Evolutionary conservation across 2,888 invertebrate species (phyloP).

Genomic region (Hypsopygia costalis): DNA sequence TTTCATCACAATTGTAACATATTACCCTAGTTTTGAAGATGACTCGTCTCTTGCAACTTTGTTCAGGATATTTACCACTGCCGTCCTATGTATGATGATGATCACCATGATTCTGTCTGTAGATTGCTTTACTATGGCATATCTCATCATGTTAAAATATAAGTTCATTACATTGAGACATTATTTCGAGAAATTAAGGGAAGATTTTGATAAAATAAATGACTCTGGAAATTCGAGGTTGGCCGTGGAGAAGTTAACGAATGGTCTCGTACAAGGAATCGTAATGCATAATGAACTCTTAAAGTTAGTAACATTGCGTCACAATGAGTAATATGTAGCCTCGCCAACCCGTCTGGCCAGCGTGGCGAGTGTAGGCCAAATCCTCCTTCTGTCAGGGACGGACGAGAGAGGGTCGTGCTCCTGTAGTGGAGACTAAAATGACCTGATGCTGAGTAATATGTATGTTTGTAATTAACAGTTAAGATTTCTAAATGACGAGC

Average conservation of each 20-base stretch:
- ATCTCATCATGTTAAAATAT: conserved; percentile 61
- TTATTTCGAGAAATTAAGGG: conserved; percentile 51
- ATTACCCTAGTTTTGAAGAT: conserved; percentile 54
- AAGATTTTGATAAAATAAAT: conserved; percentile 38
- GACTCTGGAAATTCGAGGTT: conserved; percentile 24
- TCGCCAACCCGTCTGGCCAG: too few relatives aligned
- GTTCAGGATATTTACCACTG: conserved; percentile 43
- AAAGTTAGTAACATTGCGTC: conserved; percentile 42
- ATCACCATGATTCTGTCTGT: conserved; percentile 56
- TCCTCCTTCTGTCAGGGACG: too few relatives aligned
- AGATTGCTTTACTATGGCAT: conserved; percentile 50
- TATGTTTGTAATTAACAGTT: too few relatives aligned
- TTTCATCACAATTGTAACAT: conserved; percentile 61
- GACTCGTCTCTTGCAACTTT: conserved; percentile 37
- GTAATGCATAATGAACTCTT: conserved; percentile 58
- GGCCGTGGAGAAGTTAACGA: conserved; percentile 41
- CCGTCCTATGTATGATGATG: conserved; percentile 44
- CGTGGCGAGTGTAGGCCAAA: too few relatives aligned
- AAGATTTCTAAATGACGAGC: too few relatives aligned
- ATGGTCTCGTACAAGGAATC: conserved; percentile 56
- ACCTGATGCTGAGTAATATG: too few relatives aligned
- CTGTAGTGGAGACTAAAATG: too few relatives aligned
- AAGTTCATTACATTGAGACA: conserved; percentile 60
- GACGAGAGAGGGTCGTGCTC: too few relatives aligned
- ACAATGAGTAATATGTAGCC: too few relatives aligned